Percentiles rank a stretch among this genome's conserved stretches.
These are phyloP conservation scores for Ardeotis arabs DNA, from an alignment of 2,113 vertebrate species.

Conservation along the genomic window DNA sequence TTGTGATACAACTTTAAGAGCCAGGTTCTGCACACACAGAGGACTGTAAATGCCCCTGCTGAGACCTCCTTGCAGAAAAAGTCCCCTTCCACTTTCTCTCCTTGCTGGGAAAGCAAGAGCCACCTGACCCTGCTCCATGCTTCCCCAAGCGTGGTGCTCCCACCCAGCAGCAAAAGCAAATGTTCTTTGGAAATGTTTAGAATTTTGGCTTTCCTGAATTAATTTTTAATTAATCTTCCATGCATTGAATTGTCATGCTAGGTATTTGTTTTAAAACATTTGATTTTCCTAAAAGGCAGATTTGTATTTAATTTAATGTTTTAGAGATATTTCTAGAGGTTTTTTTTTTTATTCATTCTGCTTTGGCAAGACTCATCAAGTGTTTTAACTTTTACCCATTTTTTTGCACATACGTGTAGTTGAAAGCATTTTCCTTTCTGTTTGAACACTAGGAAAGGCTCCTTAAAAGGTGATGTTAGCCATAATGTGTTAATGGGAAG, in stretches of 20 bases:
- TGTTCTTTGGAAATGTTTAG: neutral
- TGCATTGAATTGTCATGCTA: neutral
- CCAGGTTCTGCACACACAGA: neutral
- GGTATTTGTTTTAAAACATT: neutral
- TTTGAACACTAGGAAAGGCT: neutral
- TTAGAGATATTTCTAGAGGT: neutral
- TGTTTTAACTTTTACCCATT: neutral
- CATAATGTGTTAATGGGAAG: neutral
- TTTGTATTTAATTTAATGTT: neutral
- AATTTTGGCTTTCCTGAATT: neutral
- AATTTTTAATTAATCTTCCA: neutral
- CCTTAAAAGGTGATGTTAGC: neutral
- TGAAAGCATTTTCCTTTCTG: neutral
- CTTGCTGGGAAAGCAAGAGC: neutral
- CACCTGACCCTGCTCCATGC: fast-evolving
- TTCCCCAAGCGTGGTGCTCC: neutral
- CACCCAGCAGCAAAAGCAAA: fast-evolving
- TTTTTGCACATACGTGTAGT: neutral
- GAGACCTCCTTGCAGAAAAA: neutral
- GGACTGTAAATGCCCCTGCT: neutral
- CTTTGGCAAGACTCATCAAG: neutral
- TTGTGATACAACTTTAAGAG: neutral
- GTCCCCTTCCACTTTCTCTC: neutral
- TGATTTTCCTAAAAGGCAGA: neutral
- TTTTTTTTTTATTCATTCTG: neutral